phyloP scores from a whole-genome alignment of 2,888 invertebrate species.

The Octodonta nipae region DNA sequence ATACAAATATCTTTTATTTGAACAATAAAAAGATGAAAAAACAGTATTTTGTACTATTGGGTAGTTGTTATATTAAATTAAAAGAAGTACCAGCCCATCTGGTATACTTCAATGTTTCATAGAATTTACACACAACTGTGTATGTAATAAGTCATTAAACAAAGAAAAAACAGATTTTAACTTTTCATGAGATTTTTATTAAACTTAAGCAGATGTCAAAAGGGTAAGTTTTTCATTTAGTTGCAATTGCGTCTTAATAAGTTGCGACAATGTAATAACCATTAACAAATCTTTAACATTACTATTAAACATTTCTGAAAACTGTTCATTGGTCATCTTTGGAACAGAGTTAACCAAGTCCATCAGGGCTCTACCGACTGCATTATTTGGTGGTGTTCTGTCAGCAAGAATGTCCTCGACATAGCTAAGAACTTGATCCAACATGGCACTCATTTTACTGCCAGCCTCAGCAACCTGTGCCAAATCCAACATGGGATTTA shows the following conservation, averaged over 20 bases:
- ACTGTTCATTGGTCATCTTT: constrained; percentile 77
- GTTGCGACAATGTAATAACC: constrained; percentile 89
- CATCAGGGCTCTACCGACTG: constrained; percentile 78
- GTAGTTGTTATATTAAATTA: not conserved
- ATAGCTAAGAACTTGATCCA: constrained; percentile 69
- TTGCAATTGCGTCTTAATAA: constrained; percentile 91
- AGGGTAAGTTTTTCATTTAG: constrained; percentile 90
- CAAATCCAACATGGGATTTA: constrained; percentile 41
- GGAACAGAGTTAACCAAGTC: constrained; percentile 86
- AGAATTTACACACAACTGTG: constrained; percentile 1
- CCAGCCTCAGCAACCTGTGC: constrained; percentile 81
- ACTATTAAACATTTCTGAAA: constrained; percentile 89
- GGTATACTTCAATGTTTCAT: too few relatives aligned
- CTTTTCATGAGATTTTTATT: not conserved
- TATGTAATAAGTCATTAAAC: not conserved
- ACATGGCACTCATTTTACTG: constrained; percentile 56
- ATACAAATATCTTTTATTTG: not conserved
- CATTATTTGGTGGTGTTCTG: constrained; percentile 64
- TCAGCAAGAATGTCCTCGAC: constrained; percentile 86
- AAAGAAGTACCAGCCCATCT: too few relatives aligned
- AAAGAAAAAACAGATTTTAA: not conserved
- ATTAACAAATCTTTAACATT: constrained; percentile 94
- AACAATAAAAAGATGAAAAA: too few relatives aligned
- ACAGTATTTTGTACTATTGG: too few relatives aligned
- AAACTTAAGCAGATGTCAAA: constrained; percentile 48